Evolutionary conservation across 2,888 invertebrate species (phyloP).

Genomic region (Drosophila phalerata): DNA sequence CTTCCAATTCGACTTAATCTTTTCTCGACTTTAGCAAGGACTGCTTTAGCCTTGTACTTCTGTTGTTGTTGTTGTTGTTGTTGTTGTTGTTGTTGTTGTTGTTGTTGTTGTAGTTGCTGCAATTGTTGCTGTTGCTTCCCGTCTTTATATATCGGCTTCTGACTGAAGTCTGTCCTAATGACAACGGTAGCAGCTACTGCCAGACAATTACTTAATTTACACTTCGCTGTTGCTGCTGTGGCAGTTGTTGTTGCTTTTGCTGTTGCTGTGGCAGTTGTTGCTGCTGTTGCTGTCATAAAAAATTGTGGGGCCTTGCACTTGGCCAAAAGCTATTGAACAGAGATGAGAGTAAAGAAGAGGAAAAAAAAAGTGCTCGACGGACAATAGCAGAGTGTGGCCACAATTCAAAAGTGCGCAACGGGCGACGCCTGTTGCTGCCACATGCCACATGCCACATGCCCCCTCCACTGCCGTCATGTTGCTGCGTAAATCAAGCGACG

Average conservation of each 20-base stretch:
- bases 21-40: slow-evolving; percentile 1
- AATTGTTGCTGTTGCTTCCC: slow-evolving; percentile 21
- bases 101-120: neutral
- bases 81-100: neutral
- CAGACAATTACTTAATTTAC: slow-evolving; percentile 76
- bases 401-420: slow-evolving; percentile 56
- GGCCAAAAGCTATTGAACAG: slow-evolving; percentile 55
- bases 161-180: slow-evolving; percentile 70
- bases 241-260: slow-evolving; percentile 18
- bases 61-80: neutral
- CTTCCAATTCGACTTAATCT: slow-evolving; percentile 13
- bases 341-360: slow-evolving; percentile 7
- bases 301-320: slow-evolving; percentile 40
- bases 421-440: slow-evolving; percentile 44
- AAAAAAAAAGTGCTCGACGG: slow-evolving; percentile 34
- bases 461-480: slow-evolving; percentile 15
- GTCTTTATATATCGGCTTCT: slow-evolving; percentile 58
- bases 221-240: slow-evolving; percentile 57
- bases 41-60: neutral
- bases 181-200: slow-evolving; percentile 76
- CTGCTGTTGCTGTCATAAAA: slow-evolving; percentile 45
- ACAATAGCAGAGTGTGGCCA: slow-evolving; percentile 63
- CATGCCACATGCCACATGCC: neutral
- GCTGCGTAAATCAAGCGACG: slow-evolving; percentile 65
- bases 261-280: slow-evolving; percentile 21